A percentile compares a stretch with the other conserved stretches of the same genome.
Evolutionary conservation across 2,113 vertebrate species (phyloP).

Genomic region (Ailurus styani): DNA sequence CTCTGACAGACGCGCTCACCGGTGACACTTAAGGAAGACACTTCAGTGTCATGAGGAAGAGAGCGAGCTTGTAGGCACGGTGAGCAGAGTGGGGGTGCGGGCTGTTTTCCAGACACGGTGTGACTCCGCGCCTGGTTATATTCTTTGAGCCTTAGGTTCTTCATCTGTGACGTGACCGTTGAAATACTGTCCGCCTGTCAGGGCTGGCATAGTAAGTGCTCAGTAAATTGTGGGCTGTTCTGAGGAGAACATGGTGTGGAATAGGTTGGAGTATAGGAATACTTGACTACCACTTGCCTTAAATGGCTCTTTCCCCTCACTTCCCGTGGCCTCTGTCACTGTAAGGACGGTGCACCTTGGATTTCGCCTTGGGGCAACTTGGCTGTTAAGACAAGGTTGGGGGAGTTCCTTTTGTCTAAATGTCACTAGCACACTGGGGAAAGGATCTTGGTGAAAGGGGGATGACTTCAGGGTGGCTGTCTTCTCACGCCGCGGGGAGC

Average conservation of each 20-base stretch:
- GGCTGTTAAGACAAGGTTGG: not conserved
- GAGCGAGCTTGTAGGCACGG: not conserved
- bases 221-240: rapidly evolving
- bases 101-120: not conserved
- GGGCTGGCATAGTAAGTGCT: not conserved
- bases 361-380: not conserved
- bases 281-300: not conserved
- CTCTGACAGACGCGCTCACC: not conserved
- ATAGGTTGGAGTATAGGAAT: not conserved
- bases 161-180: not conserved
- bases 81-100: not conserved
- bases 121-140: not conserved
- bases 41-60: not conserved
- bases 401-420: not conserved
- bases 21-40: not conserved
- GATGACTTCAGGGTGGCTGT: not conserved
- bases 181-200: not conserved
- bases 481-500: not conserved
- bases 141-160: not conserved
- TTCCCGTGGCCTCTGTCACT: not conserved
- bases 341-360: rapidly evolving
- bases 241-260: rapidly evolving
- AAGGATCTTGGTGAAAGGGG: not conserved
- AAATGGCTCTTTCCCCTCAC: no score
- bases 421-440: not conserved